Conservation (phyloP, 2,888 invertebrate genomes). For the Tuta absoluta region DNA sequence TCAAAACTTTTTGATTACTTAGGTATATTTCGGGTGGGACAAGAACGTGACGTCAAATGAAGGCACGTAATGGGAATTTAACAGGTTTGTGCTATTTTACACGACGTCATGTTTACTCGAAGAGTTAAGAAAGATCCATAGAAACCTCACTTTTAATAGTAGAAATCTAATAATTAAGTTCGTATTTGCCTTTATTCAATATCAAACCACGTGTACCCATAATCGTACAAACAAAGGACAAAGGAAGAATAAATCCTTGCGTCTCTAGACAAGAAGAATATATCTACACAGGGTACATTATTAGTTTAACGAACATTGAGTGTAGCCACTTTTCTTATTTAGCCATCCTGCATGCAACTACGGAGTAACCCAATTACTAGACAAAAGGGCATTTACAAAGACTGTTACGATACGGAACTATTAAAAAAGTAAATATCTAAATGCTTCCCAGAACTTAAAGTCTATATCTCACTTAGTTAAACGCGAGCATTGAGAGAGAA, state of each 20-base stretch:
- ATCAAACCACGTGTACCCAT: neutral
- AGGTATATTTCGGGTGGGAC: slow-evolving; percentile 9
- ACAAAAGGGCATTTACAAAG: neutral
- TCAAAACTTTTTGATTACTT: slow-evolving; percentile 21
- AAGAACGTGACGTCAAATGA: slow-evolving; percentile 18
- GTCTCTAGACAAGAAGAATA: neutral
- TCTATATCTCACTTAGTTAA: too few species aligned
- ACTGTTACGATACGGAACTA: neutral
- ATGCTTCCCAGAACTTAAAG: too few species aligned
- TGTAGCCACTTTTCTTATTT: slow-evolving; percentile 54
- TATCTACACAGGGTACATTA: neutral
- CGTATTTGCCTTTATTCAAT: neutral
- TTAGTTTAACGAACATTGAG: slow-evolving; percentile 47
- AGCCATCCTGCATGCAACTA: slow-evolving; percentile 49
- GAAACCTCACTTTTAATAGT: too few species aligned
- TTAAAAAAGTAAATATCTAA: too few species aligned
- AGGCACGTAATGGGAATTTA: slow-evolving; percentile 16
- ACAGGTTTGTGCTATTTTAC: neutral
- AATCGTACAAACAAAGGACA: neutral
- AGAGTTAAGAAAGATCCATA: neutral
- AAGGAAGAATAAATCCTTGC: slow-evolving; percentile 12
- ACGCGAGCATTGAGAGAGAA: neutral
- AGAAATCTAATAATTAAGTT: too few species aligned
- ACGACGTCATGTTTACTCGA: neutral
- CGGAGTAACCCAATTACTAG: slow-evolving; percentile 49